phyloP scores from a whole-genome alignment of 2,888 invertebrate species.

The Phengaris arion region DNA sequence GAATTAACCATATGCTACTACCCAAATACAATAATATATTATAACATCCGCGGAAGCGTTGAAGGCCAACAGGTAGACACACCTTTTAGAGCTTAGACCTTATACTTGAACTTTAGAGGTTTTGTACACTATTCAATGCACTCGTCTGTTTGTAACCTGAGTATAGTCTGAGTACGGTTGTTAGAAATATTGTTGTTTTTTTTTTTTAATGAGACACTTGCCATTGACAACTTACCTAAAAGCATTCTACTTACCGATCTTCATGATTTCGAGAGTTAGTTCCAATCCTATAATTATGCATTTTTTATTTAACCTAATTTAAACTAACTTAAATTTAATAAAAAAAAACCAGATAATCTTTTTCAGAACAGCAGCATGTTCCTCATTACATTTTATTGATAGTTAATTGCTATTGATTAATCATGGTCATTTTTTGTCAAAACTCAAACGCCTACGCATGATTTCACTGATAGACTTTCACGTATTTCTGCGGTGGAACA shows the following conservation, averaged over 20 bases:
- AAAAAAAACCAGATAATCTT: too few species aligned
- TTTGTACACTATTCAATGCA: neutral
- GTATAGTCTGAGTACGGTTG: too few species aligned
- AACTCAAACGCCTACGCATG: neutral
- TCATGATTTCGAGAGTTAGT: too few species aligned
- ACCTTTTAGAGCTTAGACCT: slow-evolving; percentile 3
- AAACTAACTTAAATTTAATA: too few species aligned
- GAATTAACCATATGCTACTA: neutral
- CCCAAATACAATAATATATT: neutral
- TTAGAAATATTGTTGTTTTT: too few species aligned
- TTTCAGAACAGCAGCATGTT: neutral
- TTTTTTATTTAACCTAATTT: too few species aligned
- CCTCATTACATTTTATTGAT: neutral
- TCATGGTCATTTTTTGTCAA: slow-evolving; percentile 6
- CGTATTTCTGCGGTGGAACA: neutral
- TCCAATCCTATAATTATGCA: too few species aligned
- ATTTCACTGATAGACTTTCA: slow-evolving; percentile 2
- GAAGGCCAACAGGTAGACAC: neutral
- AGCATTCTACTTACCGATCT: too few species aligned
- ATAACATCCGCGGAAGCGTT: neutral
- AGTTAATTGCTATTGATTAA: neutral
- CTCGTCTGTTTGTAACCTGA: neutral
- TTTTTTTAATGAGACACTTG: too few species aligned
- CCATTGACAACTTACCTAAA: too few species aligned
- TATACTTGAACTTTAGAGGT: neutral